Evolutionary conservation across 2,888 invertebrate species (phyloP), one percentile per base, ranked within the genome.

Genomic region (Campoletis raptor): DNA sequence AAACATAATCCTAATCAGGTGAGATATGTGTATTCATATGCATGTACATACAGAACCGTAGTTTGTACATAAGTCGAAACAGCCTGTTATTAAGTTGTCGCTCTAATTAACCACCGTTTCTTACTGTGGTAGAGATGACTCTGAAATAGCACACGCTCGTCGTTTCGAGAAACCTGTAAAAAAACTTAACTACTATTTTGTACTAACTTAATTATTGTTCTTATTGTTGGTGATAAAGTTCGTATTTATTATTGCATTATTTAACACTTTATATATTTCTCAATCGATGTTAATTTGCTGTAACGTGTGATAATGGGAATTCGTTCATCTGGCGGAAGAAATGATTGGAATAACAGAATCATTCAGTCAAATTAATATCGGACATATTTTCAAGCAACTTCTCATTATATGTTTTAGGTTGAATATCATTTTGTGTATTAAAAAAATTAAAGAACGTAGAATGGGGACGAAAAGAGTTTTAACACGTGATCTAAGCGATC

Each of bases 71-170:
- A 15, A 40, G n/a, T 21, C 10, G 67, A 52, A 54, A 74, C 18
- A 81, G 64, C 66, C 66, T 78, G 67, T 81, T 57, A 85, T 85
- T 85, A 78, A 74, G 85, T 82, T 74, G 81, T 82, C 78, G 70
- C 61, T 74, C 82, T 78, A 76, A 81, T 85, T 78, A 85, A 85
- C 72, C 67, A 74, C 73, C 57, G 21, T 30, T 21, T 21, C 48
- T 37, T 67, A 57, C 81, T 18, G 30, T 6, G 69, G 61, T 67
- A 61, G 21, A 66, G 52, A 77, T 79, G 52, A 79, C 37, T 45
- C 45, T 57, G 57, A 67, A 45, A 67, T 40, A 30, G 30, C 74
- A 69, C 52, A 52, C 54, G 45, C 67, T 74, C 45, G 61, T 80
- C 67, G 70, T n/a, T 66, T 45, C 5, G n/a, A 72, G 24, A 37